Base-by-base conservation (phyloP, 2,113 vertebrate genomes). In the Mesoclemmys tuberculata region DNA sequence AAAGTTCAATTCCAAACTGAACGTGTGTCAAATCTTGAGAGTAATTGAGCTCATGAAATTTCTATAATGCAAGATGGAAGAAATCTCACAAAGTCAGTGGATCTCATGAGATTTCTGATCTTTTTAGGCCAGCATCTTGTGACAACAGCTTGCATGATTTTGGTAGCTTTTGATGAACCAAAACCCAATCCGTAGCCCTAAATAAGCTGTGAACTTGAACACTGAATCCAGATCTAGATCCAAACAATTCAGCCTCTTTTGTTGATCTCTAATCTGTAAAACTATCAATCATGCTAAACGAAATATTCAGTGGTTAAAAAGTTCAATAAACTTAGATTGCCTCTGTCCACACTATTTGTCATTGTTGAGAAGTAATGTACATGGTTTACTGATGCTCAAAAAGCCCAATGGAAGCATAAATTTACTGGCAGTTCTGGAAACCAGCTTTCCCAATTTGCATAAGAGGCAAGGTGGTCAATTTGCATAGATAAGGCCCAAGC, bases 191-290 rank as follows among this genome's bases (percentile, higher is more conserved):
- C 74, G 41, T 96, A 78, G 84, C 96, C 93, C 94, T 79, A 90
- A 95, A 92, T 93, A 94, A 83, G 94, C 84, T 81, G 1, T 1
- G 54, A 85, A 90, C 0, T 0, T 85, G 91, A 96, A 81, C 82
- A 83, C 88, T 92, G 88, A 91, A 89, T 92, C 79, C 82, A 94
- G 38, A 91, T 80, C 84, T 90, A 83, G 96, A 81, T 55, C 79
- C 91, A 94, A 95, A 89, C 94, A n/a, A 49, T 91, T 18, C 35
- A n/a, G 75, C 64, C 92, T 92, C 84, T 94, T 85, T 88, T 94
- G 90, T 96, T 97, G 96, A 97, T 95, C 95, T 96, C 41, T 83
- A 61, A 96, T 95, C 90, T 92, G 94, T 93, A 61, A 93, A 87
- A 91, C 82, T 83, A 91, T 78, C 85, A 93, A 92, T 96, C 94